phyloP scores from a whole-genome alignment of 2,113 vertebrate genomes.

The Lagopus leucura region DNA sequence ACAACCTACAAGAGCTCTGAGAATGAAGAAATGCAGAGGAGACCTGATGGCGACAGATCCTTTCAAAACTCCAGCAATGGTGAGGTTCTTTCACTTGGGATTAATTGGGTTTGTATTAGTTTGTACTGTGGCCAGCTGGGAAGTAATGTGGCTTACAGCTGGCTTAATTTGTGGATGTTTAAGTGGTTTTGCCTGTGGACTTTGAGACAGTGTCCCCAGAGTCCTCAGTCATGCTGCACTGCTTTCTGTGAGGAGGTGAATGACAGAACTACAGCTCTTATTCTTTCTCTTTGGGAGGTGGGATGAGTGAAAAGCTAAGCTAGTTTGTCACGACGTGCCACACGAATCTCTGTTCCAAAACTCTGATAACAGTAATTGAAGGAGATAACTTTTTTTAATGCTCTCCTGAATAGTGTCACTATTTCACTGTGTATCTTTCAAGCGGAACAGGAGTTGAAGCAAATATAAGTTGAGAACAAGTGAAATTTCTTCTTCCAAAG shows the following conservation, averaged over 20 bases:
- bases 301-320: not conserved
- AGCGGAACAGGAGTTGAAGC: not conserved
- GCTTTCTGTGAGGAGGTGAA: not conserved
- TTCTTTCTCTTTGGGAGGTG: not conserved
- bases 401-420: not conserved
- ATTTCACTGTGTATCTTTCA: not conserved
- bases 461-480: not conserved
- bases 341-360: not conserved
- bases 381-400: not conserved
- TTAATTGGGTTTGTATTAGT: not conserved
- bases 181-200: not conserved
- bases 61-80: slow-evolving; percentile 64
- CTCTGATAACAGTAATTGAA: not conserved
- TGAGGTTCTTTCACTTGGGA: not conserved
- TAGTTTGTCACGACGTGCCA: not conserved
- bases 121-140: not conserved
- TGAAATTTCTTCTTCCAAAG: not conserved
- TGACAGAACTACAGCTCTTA: not conserved
- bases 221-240: not conserved
- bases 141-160: not conserved
- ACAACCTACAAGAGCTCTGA: slow-evolving; percentile 9
- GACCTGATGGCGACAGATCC: slow-evolving; percentile 18
- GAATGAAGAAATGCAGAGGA: slow-evolving; percentile 43
- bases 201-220: not conserved
- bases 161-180: not conserved